Evolutionary conservation across 1,140 invertebrate species (phyloP).

Genomic region (Luehdorfia chinensis): DNA sequence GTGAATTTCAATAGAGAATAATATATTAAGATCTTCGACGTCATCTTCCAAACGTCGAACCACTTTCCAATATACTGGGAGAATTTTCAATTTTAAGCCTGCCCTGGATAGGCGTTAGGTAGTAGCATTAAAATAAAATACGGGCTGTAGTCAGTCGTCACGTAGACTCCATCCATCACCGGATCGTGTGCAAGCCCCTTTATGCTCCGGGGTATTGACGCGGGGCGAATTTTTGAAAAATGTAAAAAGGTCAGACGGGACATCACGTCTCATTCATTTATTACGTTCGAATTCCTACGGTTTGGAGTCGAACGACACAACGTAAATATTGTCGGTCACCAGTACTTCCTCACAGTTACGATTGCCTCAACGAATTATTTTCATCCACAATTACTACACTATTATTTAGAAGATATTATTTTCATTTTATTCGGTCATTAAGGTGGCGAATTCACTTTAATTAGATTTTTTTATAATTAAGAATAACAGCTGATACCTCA

Average conservation of each 20-base stretch:
- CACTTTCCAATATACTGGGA: conserved; percentile 46
- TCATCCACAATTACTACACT: no score
- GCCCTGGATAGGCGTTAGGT: conserved; percentile 34
- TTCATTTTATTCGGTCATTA: no score
- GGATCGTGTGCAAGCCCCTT: conserved; percentile 42
- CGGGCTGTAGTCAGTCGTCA: conserved; percentile 54
- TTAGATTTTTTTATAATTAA: no score
- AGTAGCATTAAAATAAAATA: conserved; percentile 69
- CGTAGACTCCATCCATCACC: conserved; percentile 68
- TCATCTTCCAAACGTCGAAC: conserved; percentile 16
- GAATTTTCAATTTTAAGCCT: conserved; percentile 73
- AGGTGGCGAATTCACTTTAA: no score
- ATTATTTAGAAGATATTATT: no score
- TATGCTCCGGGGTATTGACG: conserved; percentile 53
- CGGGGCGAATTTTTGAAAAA: conserved; percentile 71
- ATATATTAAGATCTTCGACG: conserved; percentile 13
- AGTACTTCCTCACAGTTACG: background rate
- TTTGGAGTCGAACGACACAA: background rate
- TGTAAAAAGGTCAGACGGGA: conserved; percentile 65
- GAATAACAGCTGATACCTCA: no score
- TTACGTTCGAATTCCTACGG: conserved; percentile 43
- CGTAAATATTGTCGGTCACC: background rate
- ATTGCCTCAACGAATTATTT: background rate
- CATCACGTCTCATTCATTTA: conserved; percentile 68
- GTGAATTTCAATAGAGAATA: conserved; percentile 13